Base-by-base conservation (phyloP, 2,888 invertebrate genomes). In the Pandemis cinnamomeana region DNA sequence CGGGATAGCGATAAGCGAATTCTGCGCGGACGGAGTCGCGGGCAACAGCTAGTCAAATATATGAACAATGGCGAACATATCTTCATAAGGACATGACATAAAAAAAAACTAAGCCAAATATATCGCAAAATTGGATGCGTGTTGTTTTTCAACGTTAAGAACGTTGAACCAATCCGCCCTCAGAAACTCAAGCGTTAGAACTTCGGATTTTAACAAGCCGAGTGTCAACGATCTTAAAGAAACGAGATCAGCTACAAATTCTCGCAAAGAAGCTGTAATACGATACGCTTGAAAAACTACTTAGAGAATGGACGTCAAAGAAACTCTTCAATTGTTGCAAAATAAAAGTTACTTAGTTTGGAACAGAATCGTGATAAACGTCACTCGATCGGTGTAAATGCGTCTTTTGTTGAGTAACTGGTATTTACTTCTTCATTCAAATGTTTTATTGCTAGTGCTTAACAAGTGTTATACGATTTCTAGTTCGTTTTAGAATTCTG, bases 231-330 rank as follows among this genome's bases (percentile, higher is more conserved):
- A 53, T 67, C 61, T 27, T 46, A 7, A 20, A 46, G 64, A 61
- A 74, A 74, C 67, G 62, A 74, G 70, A 67, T 74, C 44, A 67
- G 74, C 44, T 62, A 48, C 74, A 74, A 71, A 74, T 74, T 67
- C 61, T 71, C 67, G 67, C 53, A 61, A 71, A 60, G 67, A 20
- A 67, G 67, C 67, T 71, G 53, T 71, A 74, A 74, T 74, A 74
- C 67, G 70, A 72, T 69, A 70, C 60, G 64, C 73, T 66, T 64
- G 60, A 71, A 62, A 62, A 68, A 66, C 70, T 74, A 67, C 72
- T 64, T 67, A 15, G 55, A 51, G 62, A 58, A 41, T 58, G 68
- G 46, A 67, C 70, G 67, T 44, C 61, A 71, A 73, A 71, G 67
- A 71, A 61, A 70, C 64, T 69, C 61, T 63, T 69, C 69, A 69